These are phyloP conservation scores for Sthenelais limicola DNA, from an alignment of 2,888 invertebrate genomes.

Conservation along the genomic window DNA sequence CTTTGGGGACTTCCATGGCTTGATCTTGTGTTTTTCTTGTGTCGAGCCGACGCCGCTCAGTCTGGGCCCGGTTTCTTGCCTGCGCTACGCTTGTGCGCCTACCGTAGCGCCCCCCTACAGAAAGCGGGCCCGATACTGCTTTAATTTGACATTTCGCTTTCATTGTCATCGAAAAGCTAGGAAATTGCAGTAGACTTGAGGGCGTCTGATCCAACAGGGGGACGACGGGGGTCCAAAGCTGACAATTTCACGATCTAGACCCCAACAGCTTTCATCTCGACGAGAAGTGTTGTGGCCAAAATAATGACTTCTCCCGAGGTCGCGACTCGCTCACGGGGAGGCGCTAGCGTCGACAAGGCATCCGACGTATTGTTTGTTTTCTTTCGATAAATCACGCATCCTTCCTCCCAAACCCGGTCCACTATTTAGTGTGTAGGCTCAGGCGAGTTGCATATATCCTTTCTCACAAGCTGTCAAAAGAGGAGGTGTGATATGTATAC, in stretches of 20 bases:
- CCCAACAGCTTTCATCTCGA: not conserved
- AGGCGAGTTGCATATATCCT: too few relatives aligned
- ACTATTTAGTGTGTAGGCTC: too few relatives aligned
- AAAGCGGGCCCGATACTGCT: not conserved
- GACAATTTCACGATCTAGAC: slow-evolving; percentile 3
- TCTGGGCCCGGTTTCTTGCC: slow-evolving; percentile 7
- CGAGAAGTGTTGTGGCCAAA: slow-evolving; percentile 8
- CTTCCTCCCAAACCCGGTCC: too few relatives aligned
- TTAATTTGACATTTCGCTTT: slow-evolving; percentile 30
- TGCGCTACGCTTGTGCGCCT: not conserved
- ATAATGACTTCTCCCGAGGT: slow-evolving; percentile 26
- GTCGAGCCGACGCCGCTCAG: slow-evolving; percentile 8
- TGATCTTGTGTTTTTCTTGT: slow-evolving; percentile 14
- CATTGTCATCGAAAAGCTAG: slow-evolving; percentile 18
- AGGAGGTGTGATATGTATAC: too few relatives aligned
- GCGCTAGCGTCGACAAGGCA: not conserved
- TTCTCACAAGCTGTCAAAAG: too few relatives aligned
- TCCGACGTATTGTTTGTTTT: slow-evolving; percentile 9
- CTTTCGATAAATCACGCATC: not conserved
- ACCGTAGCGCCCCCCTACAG: not conserved
- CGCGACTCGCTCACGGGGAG: slow-evolving; percentile 9
- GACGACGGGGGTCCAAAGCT: not conserved
- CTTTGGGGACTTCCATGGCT: too few relatives aligned
- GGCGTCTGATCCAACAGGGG: slow-evolving; percentile 7
- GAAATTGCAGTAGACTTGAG: slow-evolving; percentile 23